phyloP scores from a whole-genome alignment of 2,113 vertebrate genomes.

The Nothocercus julius region DNA sequence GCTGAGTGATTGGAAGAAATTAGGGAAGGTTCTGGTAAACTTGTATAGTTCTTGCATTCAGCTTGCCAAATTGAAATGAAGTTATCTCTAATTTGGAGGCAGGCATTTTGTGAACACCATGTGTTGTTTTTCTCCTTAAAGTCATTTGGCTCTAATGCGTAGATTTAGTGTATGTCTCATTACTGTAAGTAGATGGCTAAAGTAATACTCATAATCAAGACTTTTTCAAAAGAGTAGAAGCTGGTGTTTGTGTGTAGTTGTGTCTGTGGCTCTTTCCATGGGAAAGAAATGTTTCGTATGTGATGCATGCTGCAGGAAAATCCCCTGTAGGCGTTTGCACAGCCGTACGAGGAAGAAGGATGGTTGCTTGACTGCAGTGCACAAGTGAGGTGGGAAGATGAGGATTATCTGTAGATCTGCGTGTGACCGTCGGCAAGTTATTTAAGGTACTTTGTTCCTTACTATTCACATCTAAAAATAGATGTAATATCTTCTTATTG shows the following conservation, averaged over 20 bases:
- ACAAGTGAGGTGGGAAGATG: fast-evolving
- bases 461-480: background rate
- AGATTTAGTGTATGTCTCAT: background rate
- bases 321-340: background rate
- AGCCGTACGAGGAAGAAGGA: background rate
- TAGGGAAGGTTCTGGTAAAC: background rate
- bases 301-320: background rate
- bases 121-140: background rate
- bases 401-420: background rate
- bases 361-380: background rate
- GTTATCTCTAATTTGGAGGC: background rate
- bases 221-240: background rate
- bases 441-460: background rate
- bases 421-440: background rate
- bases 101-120: background rate
- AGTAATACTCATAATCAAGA: background rate
- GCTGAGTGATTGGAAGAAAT: background rate
- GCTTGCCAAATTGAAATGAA: background rate
- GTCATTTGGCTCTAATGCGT: background rate
- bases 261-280: slow-evolving; percentile 1
- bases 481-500: fast-evolving
- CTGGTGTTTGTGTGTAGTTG: background rate
- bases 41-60: background rate
- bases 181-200: background rate
- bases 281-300: background rate